These are phyloP conservation scores for Platanista minor DNA, from an alignment of 2,113 vertebrate genomes.

Conservation along the genomic window DNA sequence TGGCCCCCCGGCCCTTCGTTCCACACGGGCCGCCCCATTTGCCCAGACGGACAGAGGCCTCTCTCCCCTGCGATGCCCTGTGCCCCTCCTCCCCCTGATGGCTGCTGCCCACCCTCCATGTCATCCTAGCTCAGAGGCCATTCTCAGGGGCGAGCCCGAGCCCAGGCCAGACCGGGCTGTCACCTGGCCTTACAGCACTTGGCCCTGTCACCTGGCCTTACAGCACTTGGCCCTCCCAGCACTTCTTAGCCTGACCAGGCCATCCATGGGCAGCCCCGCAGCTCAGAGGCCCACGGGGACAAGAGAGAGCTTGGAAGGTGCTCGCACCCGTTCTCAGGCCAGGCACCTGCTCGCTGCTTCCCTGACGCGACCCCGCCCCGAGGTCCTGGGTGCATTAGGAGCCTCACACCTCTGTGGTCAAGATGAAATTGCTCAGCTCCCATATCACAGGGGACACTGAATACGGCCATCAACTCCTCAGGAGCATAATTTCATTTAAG, in stretches of 20 bases:
- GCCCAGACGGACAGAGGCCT: not conserved
- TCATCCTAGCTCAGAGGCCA: too few relatives aligned
- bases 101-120: not conserved
- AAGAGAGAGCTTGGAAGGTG: not conserved
- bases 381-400: fast-evolving
- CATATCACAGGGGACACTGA: fast-evolving
- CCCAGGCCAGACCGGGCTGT: not conserved
- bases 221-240: not conserved
- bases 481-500: not conserved
- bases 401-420: fast-evolving
- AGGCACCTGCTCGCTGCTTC: too few relatives aligned
- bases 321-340: fast-evolving
- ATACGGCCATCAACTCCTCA: not conserved
- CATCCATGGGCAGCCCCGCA: fast-evolving
- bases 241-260: too few relatives aligned
- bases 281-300: not conserved
- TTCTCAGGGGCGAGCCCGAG: fast-evolving
- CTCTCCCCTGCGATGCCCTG: not conserved
- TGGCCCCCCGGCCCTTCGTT: not conserved
- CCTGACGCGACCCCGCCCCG: fast-evolving
- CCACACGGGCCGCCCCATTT: not conserved
- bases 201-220: too few relatives aligned
- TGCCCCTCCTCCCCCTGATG: fast-evolving
- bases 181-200: not conserved
- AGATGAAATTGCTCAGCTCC: too few relatives aligned